A percentile compares a stretch with the other conserved stretches of the same genome.
Conservation (phyloP, 2,113 vertebrate species). For the Alces alces region DNA sequence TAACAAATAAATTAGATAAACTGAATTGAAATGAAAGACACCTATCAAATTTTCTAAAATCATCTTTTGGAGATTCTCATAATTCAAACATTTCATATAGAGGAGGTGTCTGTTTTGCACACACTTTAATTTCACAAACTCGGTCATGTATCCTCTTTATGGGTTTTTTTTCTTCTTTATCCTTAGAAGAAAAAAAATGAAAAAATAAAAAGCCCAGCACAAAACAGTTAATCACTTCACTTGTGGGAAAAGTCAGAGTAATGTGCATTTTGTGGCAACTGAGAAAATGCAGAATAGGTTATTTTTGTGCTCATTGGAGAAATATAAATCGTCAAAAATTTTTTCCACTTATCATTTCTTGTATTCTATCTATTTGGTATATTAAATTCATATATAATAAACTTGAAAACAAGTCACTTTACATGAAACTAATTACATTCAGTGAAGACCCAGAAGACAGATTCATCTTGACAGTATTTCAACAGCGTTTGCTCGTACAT, state of each 20-base stretch:
- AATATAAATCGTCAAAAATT: conserved; percentile 59
- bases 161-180: background rate
- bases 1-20: background rate
- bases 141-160: background rate
- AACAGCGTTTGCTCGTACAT: conserved; percentile 31
- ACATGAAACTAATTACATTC: conserved; percentile 67
- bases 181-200: background rate
- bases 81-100: background rate
- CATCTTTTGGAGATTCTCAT: background rate
- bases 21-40: background rate
- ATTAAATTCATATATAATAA: conserved; percentile 76
- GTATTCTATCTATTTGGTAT: conserved; percentile 60
- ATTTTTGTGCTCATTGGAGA: conserved; percentile 48
- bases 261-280: background rate
- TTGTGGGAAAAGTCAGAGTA: conserved; percentile 35
- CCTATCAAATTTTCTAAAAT: background rate
- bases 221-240: conserved; percentile 19
- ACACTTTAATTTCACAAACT: background rate
- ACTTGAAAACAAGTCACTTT: conserved; percentile 60
- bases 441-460: conserved; percentile 46
- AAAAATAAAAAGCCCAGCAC: background rate
- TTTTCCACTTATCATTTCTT: conserved; percentile 62
- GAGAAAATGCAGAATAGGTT: conserved; percentile 16
- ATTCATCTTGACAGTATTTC: conserved; percentile 52
- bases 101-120: background rate